Evolutionary conservation across 2,113 vertebrate species (phyloP).

Genomic region (Rhinogobius similis): DNA sequence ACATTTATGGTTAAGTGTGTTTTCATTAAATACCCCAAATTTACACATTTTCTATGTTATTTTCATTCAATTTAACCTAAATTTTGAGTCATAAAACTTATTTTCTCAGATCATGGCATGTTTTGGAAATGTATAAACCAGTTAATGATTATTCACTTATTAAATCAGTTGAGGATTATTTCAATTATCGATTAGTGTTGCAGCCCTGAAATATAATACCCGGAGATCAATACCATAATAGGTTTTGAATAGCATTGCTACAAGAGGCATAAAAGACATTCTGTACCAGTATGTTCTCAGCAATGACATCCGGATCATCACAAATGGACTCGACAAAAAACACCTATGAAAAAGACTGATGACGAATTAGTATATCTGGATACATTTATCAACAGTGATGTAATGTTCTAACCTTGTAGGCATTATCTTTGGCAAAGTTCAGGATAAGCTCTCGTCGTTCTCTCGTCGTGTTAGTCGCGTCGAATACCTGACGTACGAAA

Average conservation of each 20-base stretch:
- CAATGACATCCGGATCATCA: constrained; percentile 80
- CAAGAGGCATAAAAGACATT: not conserved
- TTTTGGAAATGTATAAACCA: too few relatives aligned
- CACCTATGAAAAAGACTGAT: constrained; percentile 56
- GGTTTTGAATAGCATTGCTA: not conserved
- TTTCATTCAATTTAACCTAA: too few relatives aligned
- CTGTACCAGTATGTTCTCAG: constrained; percentile 78
- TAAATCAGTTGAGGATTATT: too few relatives aligned
- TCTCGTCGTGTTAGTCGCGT: constrained; percentile 81
- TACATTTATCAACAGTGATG: not conserved
- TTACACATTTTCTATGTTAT: too few relatives aligned
- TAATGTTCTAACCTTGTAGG: constrained; percentile 69
- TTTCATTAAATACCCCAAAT: too few relatives aligned
- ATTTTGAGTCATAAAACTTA: too few relatives aligned
- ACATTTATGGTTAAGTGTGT: too few relatives aligned
- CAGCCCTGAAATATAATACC: too few relatives aligned
- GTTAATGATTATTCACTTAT: too few relatives aligned
- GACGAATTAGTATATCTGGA: not conserved
- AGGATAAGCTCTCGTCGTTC: constrained; percentile 77
- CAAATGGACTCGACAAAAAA: constrained; percentile 81
- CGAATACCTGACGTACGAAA: constrained; percentile 71
- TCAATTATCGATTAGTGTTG: too few relatives aligned
- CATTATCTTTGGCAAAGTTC: constrained; percentile 65
- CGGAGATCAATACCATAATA: too few relatives aligned
- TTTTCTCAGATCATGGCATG: too few relatives aligned